Evolutionary conservation across 1,140 invertebrate genomes (phyloP).

Genomic region (Ylistrum balloti): DNA sequence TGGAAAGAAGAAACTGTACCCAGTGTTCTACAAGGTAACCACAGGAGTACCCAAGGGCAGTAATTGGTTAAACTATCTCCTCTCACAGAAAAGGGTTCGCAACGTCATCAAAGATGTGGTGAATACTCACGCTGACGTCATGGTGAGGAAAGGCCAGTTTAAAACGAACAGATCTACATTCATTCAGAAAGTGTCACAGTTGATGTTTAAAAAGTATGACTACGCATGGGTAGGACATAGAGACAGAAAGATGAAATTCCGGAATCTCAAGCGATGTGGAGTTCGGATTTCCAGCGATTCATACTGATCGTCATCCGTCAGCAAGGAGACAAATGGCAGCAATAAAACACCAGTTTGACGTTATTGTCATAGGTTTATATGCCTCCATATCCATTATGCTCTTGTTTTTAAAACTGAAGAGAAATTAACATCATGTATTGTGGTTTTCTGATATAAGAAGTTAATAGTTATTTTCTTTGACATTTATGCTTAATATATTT

Average conservation of each 20-base stretch:
- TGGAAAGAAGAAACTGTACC: slow-evolving; percentile 50
- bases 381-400: no score
- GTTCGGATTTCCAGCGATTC: slow-evolving; percentile 15
- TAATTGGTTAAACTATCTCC: slow-evolving; percentile 44
- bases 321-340: no score
- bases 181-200: background rate
- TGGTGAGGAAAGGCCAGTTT: slow-evolving; percentile 1
- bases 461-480: no score
- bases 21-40: slow-evolving; percentile 42
- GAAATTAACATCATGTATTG: no score
- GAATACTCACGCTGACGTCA: background rate
- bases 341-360: no score
- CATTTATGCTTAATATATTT: no score
- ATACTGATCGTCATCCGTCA: background rate
- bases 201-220: background rate
- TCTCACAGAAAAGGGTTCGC: slow-evolving; percentile 41
- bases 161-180: background rate
- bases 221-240: background rate
- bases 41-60: background rate
- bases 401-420: no score
- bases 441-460: no score
- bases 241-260: background rate
- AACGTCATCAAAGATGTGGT: background rate
- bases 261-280: background rate
- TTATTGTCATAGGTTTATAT: no score